A percentile compares a stretch with the other conserved stretches of the same genome.
phyloP scores from a whole-genome alignment of 37 sponge, comb jelly and placozoan genomes.

The Crambe crambe region DNA sequence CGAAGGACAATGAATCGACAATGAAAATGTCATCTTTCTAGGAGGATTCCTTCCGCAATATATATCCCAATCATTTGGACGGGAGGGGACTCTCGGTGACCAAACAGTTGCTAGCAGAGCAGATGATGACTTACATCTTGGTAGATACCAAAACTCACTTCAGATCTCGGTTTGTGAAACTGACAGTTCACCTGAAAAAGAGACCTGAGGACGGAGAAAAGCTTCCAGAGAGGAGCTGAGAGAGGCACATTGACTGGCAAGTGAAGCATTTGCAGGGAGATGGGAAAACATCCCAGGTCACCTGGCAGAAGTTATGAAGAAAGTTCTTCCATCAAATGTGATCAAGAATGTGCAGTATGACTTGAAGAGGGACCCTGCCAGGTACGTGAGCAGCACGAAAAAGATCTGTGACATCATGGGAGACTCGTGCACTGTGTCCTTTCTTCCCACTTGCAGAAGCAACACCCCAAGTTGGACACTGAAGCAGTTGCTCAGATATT shows the following conservation, averaged over 20 bases:
- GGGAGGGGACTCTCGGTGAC: not conserved
- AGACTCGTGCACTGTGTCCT: not conserved
- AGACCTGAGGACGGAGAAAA: not conserved
- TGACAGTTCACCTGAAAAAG: not conserved
- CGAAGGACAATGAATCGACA: not conserved
- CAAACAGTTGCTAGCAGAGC: not conserved
- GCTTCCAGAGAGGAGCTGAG: not conserved
- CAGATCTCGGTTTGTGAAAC: not conserved
- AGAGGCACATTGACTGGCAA: not conserved
- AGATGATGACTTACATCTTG: not conserved
- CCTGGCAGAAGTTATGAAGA: not conserved
- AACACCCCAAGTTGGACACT: not conserved
- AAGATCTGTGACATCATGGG: not conserved
- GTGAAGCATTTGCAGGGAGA: too few relatives aligned
- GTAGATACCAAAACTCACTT: not conserved
- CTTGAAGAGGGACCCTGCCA: not conserved
- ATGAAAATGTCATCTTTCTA: not conserved
- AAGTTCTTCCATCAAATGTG: not conserved
- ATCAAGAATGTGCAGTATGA: not conserved
- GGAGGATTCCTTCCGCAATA: too few relatives aligned
- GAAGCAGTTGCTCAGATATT: not conserved
- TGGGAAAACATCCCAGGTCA: too few relatives aligned
- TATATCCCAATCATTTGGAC: not conserved
- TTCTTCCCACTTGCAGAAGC: not conserved
- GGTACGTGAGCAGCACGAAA: not conserved